These are phyloP conservation scores for Oedothorax gibbosus DNA, from an alignment of 1,140 invertebrate genomes.

Conservation along the genomic window DNA sequence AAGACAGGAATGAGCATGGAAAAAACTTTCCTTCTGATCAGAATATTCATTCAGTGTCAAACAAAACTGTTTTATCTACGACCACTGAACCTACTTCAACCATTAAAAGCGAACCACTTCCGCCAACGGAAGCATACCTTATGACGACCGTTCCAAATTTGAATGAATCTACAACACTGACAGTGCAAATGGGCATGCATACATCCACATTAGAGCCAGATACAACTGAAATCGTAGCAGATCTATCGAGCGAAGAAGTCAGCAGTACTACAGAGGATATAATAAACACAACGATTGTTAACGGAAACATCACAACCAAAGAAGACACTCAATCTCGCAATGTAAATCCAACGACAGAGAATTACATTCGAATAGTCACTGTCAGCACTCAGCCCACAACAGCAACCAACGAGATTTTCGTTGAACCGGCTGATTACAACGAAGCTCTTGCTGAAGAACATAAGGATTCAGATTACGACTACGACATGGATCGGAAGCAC, in stretches of 20 bases:
- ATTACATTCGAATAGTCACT: not conserved
- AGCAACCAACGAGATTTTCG: not conserved
- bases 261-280: not conserved
- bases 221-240: not conserved
- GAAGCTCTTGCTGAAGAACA: conserved; percentile 14
- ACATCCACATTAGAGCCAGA: not conserved
- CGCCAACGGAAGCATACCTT: not conserved
- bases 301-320: not conserved
- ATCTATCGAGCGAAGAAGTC: not conserved
- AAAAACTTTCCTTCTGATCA: conserved; percentile 29
- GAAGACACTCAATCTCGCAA: not conserved
- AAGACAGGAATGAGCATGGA: not conserved
- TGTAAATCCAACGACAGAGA: not conserved
- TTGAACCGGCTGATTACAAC: conserved; percentile 29
- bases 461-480: conserved; percentile 16
- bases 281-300: not conserved
- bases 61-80: not conserved
- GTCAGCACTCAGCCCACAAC: not conserved
- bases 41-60: conserved; percentile 2
- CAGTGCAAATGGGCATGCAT: not conserved
- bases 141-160: not conserved
- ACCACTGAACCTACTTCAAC: not conserved
- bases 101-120: not conserved
- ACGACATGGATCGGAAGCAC: not conserved
- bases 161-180: not conserved